Evolutionary conservation across 2,113 vertebrate genomes (phyloP), one percentile per base, ranked within the genome.

Genomic region (Anoura caudifer): DNA sequence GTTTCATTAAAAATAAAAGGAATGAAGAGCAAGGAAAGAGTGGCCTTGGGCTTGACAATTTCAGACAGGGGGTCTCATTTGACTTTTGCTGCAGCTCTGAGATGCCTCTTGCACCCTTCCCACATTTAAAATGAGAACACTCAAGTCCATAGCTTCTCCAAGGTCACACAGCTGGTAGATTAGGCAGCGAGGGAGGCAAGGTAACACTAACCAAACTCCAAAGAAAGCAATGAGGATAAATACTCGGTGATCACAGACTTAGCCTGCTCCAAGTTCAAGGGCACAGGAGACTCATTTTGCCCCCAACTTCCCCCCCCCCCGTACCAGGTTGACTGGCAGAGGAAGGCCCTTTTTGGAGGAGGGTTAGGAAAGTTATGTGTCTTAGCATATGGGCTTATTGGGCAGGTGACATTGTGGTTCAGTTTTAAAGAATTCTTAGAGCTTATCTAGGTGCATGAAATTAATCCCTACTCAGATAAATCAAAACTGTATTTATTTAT

Each of bases 271-370:
- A 72, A 31, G 20, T 14, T 76, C 54, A 31, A 3, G 79, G 85
- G 72, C 38, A 50, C 19, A 19, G 38, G 20, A 52, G 52, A 47
- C 22, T 24, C 56, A 61, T 45, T 59, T 61, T 69, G 33, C 31
- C n/a, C 19, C 4, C 12, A 50, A 36, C n/a, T 9, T 72, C 38
- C 69, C 86, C 17, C 69, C 69, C 2, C 84, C 15, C 45, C 20
- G 24, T 15, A 24, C 33, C 41, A 52, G 75, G 33, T 50, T 75
- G 63, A 33, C 43, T 47, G 72, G 77, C 75, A 43, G 73, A 28
- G 43, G 70, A 59, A 92, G 90, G 93, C 31, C 70, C 76, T 2
- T 54, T 45, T n/a, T 73, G 72, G 47, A 90, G 67, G 33, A 69
- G 26, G 12, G 33, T 47, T 11, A 19, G 3, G 67, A 36, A 86